phyloP scores from a whole-genome alignment of 2,113 vertebrate genomes.

The Xiphophorus maculatus region DNA sequence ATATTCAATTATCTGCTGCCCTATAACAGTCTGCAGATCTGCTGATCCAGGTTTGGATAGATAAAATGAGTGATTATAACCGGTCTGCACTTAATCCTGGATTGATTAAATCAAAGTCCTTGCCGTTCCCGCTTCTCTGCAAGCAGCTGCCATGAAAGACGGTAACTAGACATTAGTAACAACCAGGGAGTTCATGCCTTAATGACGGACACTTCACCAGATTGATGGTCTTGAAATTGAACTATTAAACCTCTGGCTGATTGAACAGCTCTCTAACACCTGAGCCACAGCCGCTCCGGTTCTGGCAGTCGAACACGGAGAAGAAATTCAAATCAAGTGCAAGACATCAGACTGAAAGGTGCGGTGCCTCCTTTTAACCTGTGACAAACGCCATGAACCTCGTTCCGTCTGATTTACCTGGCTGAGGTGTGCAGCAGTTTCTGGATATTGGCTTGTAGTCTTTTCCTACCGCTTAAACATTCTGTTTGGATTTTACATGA shows the following conservation, averaged over 20 bases:
- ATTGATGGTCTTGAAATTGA: neutral
- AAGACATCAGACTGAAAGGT: neutral
- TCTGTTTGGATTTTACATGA: neutral
- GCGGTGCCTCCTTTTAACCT: neutral
- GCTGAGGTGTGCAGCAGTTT: too few relatives aligned
- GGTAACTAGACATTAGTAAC: neutral
- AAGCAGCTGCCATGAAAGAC: neutral
- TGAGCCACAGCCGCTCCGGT: neutral
- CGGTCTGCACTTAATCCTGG: neutral
- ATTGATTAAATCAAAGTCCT: neutral
- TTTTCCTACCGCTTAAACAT: too few relatives aligned
- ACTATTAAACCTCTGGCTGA: neutral
- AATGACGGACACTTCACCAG: neutral
- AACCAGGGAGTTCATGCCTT: neutral
- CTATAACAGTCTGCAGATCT: conserved; percentile 14
- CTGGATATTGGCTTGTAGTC: too few relatives aligned
- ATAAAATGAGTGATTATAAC: neutral
- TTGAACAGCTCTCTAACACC: neutral
- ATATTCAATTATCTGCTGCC: too few relatives aligned
- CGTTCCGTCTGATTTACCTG: neutral
- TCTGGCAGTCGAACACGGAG: conserved; percentile 4
- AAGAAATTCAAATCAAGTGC: neutral
- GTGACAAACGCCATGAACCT: neutral
- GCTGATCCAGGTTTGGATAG: conserved; percentile 22
- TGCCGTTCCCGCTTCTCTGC: neutral